Conservation (phyloP, 2,888 invertebrate genomes). For the Tigriopus californicus region DNA sequence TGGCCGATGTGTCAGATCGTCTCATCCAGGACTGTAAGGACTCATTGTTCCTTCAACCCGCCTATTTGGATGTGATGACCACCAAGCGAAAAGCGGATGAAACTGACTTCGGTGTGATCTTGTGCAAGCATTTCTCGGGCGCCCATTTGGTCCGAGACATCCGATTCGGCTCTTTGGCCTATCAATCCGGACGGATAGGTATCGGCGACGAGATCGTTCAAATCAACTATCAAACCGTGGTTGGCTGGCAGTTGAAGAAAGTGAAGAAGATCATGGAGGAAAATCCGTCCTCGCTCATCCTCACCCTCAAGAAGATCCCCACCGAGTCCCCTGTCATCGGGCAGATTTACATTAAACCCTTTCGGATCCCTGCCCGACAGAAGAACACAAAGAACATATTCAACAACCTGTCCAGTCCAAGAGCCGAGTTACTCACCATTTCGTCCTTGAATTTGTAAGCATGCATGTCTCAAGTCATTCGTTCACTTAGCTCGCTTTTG, state of each 20-base stretch:
- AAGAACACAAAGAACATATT: not conserved
- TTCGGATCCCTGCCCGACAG: constrained; percentile 24
- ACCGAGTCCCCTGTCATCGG: constrained; percentile 53
- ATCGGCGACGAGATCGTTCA: constrained; percentile 91
- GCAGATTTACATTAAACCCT: constrained; percentile 47
- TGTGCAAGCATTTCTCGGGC: constrained; percentile 43
- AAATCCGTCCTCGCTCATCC: constrained; percentile 52
- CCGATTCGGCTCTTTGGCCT: constrained; percentile 76
- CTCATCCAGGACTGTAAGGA: constrained; percentile 62
- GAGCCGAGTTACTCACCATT: constrained; percentile 9
- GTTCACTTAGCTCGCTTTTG: not conserved
- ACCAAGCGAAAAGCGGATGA: constrained; percentile 43
- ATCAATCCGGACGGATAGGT: constrained; percentile 75
- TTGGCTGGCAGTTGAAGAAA: constrained; percentile 62
- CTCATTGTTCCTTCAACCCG: constrained; percentile 74
- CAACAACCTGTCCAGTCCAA: constrained; percentile 9
- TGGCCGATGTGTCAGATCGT: constrained; percentile 60
- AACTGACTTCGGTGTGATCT: not conserved
- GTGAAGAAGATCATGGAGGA: constrained; percentile 49
- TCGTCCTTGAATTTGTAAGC: not conserved
- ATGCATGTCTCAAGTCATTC: not conserved
- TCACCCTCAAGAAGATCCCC: constrained; percentile 62
- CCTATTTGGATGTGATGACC: constrained; percentile 63
- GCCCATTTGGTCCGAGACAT: constrained; percentile 63
- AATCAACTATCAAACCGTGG: constrained; percentile 44